These are phyloP conservation scores for Xyrichtys novacula DNA, from an alignment of 2,797 vertebrate species.

Conservation along the genomic window DNA sequence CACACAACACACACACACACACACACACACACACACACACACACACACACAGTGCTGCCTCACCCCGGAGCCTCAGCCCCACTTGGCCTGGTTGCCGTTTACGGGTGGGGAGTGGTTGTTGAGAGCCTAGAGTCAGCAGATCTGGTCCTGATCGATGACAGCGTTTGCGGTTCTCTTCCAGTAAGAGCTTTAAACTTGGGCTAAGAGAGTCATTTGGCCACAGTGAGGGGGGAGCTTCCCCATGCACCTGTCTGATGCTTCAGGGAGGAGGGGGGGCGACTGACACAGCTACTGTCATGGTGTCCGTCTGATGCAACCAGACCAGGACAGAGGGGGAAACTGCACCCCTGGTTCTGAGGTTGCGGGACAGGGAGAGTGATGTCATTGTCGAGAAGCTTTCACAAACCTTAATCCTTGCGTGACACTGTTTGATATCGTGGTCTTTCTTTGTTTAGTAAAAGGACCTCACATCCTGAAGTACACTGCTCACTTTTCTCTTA, in stretches of 20 bases:
- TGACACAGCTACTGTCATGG: slow-evolving; percentile 28
- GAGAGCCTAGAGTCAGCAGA: slow-evolving; percentile 84
- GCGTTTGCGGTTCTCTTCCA: slow-evolving; percentile 83
- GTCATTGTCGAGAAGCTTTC: slow-evolving; percentile 25
- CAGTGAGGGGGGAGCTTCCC: slow-evolving; percentile 52
- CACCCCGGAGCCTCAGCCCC: slow-evolving; percentile 64
- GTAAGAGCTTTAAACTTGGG: slow-evolving; percentile 83
- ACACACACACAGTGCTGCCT: slow-evolving; percentile 54
- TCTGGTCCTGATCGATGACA: slow-evolving; percentile 85
- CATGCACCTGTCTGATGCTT: slow-evolving; percentile 51
- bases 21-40: slow-evolving; percentile 34
- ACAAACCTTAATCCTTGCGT: slow-evolving; percentile 1
- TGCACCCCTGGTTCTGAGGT: neutral
- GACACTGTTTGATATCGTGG: neutral
- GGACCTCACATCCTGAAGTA: neutral
- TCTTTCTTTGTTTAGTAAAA: slow-evolving; percentile 1
- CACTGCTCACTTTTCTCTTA: neutral
- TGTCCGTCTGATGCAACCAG: slow-evolving; percentile 21
- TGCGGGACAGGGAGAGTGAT: slow-evolving; percentile 25
- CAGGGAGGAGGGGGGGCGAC: slow-evolving; percentile 6
- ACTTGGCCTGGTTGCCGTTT: slow-evolving; percentile 73
- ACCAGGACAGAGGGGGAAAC: slow-evolving; percentile 20
- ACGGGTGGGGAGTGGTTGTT: slow-evolving; percentile 80
- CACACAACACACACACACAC: slow-evolving; percentile 30
- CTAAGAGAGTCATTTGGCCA: slow-evolving; percentile 71